These are phyloP conservation scores for Amblyjoppa fuscipennis DNA, from an alignment of 2,888 invertebrate species.

Conservation along the genomic window DNA sequence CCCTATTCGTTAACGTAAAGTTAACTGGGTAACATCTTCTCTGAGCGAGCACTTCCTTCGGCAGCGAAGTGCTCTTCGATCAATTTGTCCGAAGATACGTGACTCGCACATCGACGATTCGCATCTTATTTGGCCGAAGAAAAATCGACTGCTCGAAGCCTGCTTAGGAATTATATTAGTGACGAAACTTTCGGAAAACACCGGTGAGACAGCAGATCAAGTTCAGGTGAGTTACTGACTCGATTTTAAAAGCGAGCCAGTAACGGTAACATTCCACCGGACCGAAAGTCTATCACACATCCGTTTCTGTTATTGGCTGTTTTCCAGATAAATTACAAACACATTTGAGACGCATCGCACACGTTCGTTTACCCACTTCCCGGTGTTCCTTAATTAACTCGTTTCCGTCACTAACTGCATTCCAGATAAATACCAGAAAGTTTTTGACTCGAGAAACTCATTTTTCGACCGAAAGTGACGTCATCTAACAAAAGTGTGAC, in stretches of 20 bases:
- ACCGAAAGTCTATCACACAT: slow-evolving; percentile 58
- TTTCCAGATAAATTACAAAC: background rate
- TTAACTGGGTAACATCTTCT: background rate
- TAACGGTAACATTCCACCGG: slow-evolving; percentile 29
- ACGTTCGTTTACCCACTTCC: too few relatives aligned
- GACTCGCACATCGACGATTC: slow-evolving; percentile 24
- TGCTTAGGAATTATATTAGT: slow-evolving; percentile 12
- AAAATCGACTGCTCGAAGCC: background rate
- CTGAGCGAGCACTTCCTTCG: background rate
- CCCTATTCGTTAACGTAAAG: too few relatives aligned
- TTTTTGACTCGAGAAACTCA: too few relatives aligned
- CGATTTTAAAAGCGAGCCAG: slow-evolving; percentile 21
- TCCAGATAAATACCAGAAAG: too few relatives aligned
- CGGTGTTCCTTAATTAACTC: too few relatives aligned
- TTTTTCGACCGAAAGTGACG: too few relatives aligned
- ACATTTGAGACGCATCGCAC: too few relatives aligned
- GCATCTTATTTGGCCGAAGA: background rate
- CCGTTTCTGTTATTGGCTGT: background rate
- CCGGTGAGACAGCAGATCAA: slow-evolving; percentile 22
- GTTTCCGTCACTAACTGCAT: too few relatives aligned
- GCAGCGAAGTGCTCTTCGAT: slow-evolving; percentile 21
- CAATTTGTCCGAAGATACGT: slow-evolving; percentile 7
- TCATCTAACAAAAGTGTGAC: too few relatives aligned
- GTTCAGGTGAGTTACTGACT: slow-evolving; percentile 20
- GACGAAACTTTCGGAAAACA: slow-evolving; percentile 12